These are phyloP conservation scores for Ametastegia equiseti DNA, from an alignment of 2,888 invertebrate species.

Conservation along the genomic window DNA sequence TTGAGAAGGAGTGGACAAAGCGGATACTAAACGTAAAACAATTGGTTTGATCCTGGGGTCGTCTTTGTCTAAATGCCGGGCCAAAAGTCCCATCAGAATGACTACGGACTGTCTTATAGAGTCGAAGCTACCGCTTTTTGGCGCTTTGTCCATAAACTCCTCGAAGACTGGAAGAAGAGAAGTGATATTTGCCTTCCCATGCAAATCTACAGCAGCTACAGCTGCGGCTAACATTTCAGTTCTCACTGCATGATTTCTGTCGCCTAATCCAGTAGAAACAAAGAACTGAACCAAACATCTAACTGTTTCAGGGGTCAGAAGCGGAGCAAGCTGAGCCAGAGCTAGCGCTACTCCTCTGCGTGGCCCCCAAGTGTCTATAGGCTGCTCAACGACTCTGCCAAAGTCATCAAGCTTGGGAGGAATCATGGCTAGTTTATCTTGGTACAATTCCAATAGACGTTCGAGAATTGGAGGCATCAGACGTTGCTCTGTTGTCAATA, in stretches of 20 bases:
- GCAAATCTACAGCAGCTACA: conserved; percentile 92
- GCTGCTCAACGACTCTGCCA: conserved; percentile 90
- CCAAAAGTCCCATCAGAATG: conserved; percentile 97
- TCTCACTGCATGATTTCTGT: conserved; percentile 89
- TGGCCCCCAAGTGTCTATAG: conserved; percentile 94
- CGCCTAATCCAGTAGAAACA: conserved; percentile 91
- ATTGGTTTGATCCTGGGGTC: conserved; percentile 96
- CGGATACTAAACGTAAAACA: conserved; percentile 91
- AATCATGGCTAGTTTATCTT: conserved; percentile 87
- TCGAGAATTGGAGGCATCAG: conserved; percentile 80
- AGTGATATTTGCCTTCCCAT: conserved; percentile 87
- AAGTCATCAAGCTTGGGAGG: conserved; percentile 94
- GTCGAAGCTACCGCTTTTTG: conserved; percentile 93
- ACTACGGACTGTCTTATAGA: conserved; percentile 97
- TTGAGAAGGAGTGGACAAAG: conserved; percentile 97
- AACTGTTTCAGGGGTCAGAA: conserved; percentile 84
- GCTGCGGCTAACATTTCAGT: conserved; percentile 96
- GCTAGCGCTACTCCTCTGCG: conserved; percentile 93
- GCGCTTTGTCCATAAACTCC: conserved; percentile 94
- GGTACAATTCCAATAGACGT: conserved; percentile 85
- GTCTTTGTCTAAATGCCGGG: conserved; percentile 94
- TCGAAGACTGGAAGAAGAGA: conserved; percentile 94
- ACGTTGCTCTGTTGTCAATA: conserved; percentile 79
- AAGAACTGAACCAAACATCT: conserved; percentile 87
- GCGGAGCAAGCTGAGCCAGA: conserved; percentile 87